Percentiles rank a stretch among this genome's conserved stretches.
Conservation (phyloP, 2,113 vertebrate genomes). For the Grammomys surdaster region DNA sequence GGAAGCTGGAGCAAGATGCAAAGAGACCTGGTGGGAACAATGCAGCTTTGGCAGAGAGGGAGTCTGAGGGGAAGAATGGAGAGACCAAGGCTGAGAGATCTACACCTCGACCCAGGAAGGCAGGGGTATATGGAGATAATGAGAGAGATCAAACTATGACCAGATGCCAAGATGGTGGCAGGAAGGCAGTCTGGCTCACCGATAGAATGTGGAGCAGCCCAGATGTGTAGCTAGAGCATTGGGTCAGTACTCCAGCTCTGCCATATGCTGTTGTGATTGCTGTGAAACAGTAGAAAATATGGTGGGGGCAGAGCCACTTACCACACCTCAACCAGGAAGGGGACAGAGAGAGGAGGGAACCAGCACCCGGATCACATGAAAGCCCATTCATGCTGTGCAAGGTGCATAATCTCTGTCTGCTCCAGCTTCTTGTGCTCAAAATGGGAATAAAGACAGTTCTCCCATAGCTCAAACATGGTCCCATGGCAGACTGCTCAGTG, state of each 20-base stretch:
- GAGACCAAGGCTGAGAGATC: background rate
- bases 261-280: background rate
- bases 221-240: background rate
- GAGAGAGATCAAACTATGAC: background rate
- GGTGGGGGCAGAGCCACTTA: background rate
- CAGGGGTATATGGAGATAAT: background rate
- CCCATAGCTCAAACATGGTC: too few species aligned
- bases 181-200: too few species aligned
- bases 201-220: background rate
- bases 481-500: background rate
- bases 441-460: background rate
- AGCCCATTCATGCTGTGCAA: background rate
- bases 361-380: background rate
- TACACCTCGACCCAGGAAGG: background rate
- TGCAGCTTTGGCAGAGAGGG: fast-evolving
- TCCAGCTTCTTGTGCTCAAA: background rate
- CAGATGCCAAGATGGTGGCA: background rate
- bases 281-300: background rate
- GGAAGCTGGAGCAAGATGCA: too few species aligned
- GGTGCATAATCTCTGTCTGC: background rate
- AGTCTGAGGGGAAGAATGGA: fast-evolving
- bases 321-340: background rate
- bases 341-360: background rate
- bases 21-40: background rate
- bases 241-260: background rate